Percentiles rank a stretch among this genome's conserved stretches.
Evolutionary conservation across 2,113 vertebrate genomes (phyloP).

Genomic region (Brachypodius melanocephalos): DNA sequence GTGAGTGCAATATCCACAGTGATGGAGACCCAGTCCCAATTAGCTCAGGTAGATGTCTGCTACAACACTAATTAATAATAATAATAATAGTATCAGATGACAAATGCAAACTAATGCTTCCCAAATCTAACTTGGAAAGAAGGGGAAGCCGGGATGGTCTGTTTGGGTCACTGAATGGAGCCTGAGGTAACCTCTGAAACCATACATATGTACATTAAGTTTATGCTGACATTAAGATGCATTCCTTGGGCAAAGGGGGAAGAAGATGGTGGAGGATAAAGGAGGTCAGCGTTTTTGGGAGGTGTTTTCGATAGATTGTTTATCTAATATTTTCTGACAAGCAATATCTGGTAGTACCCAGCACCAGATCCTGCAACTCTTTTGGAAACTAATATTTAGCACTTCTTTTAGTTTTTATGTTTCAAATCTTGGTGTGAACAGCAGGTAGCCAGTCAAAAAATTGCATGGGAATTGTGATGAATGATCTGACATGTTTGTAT

Average conservation of each 20-base stretch:
- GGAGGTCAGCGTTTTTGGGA: accelerated
- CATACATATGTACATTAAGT: not conserved
- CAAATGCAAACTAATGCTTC: not conserved
- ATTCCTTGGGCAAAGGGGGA: not conserved
- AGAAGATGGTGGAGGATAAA: not conserved
- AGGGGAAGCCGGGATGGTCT: not conserved
- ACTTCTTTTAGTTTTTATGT: not conserved
- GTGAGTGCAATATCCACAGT: too few relatives aligned
- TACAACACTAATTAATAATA: not conserved
- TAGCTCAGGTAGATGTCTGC: not conserved
- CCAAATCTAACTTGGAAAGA: not conserved
- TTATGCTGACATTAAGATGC: not conserved
- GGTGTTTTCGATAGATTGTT: not conserved
- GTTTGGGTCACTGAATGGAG: not conserved
- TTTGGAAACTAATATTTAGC: not conserved
- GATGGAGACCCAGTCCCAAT: not conserved
- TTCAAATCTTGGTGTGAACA: not conserved
- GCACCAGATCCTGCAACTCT: not conserved
- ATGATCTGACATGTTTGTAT: not conserved
- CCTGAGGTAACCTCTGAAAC: not conserved
- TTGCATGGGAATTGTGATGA: not conserved
- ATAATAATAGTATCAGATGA: not conserved
- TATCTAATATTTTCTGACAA: not conserved
- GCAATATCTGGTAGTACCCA: not conserved
- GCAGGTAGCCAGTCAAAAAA: not conserved